Conservation (phyloP, 2,797 vertebrate species). For the Ciconia nigra region DNA sequence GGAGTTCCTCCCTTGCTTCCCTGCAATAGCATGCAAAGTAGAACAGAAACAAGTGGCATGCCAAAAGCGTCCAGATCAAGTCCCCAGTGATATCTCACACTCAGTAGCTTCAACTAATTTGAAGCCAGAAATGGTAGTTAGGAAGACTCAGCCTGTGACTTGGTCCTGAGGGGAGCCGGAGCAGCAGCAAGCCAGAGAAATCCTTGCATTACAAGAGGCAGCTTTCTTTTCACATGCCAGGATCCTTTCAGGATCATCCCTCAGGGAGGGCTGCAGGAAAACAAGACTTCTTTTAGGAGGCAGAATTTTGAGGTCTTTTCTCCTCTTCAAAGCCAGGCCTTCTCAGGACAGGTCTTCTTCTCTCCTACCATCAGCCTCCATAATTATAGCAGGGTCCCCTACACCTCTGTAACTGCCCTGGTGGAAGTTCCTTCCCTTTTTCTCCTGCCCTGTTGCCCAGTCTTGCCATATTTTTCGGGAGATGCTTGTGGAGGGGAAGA, state of each 20-base stretch:
- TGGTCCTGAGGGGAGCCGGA: background rate
- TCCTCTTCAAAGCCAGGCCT: background rate
- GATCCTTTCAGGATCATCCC: background rate
- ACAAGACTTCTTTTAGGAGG: background rate
- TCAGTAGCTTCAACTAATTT: background rate
- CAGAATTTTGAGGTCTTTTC: background rate
- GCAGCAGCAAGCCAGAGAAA: background rate
- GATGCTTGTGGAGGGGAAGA: background rate
- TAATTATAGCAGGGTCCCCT: fast-evolving
- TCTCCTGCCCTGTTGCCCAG: background rate
- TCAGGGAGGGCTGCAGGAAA: background rate
- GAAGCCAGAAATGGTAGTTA: background rate
- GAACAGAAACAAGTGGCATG: background rate
- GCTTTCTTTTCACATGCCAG: background rate
- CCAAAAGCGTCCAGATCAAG: background rate
- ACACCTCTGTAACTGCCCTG: background rate
- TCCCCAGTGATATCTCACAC: background rate
- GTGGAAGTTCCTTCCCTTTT: background rate
- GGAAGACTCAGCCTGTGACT: background rate
- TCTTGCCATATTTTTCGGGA: background rate
- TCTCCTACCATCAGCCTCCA: background rate
- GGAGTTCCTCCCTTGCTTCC: background rate
- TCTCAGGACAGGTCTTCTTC: background rate
- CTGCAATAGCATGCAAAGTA: background rate
- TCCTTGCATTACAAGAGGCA: background rate